phyloP scores from a whole-genome alignment of 2,888 invertebrate species.

The Elgonia sp. region DNA sequence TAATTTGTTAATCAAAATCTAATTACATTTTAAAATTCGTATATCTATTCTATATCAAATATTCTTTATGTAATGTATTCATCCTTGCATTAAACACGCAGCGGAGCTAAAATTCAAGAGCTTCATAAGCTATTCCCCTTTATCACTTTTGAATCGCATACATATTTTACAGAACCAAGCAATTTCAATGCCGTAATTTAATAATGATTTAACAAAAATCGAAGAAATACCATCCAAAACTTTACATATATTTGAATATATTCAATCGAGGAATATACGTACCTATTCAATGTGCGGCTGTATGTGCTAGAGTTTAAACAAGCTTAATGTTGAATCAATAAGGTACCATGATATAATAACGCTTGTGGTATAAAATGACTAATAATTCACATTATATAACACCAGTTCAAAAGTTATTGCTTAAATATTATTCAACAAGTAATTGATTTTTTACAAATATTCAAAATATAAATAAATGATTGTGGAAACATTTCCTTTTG shows the following conservation, averaged over 20 bases:
- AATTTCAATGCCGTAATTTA: conserved; percentile 13
- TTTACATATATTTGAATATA: neutral
- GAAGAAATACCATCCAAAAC: neutral
- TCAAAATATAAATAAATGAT: too few species aligned
- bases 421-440: too few species aligned
- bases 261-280: neutral
- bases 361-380: neutral
- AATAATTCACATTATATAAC: neutral
- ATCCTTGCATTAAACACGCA: neutral
- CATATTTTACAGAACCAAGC: conserved; percentile 6
- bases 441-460: too few species aligned
- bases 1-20: neutral
- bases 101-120: conserved; percentile 11
- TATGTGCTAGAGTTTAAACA: neutral
- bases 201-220: neutral
- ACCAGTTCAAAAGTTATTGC: neutral
- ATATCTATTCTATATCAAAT: conserved; percentile 2
- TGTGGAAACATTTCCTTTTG: too few species aligned
- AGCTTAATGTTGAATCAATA: conserved; percentile 3
- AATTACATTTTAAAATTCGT: neutral
- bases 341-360: neutral
- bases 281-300: neutral
- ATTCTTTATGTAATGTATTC: conserved; percentile 23
- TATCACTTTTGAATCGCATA: conserved; percentile 18
- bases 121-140: conserved; percentile 25